These are phyloP conservation scores for Rhagophthalmus giganteus DNA, from an alignment of 2,888 invertebrate genomes.

Conservation along the genomic window DNA sequence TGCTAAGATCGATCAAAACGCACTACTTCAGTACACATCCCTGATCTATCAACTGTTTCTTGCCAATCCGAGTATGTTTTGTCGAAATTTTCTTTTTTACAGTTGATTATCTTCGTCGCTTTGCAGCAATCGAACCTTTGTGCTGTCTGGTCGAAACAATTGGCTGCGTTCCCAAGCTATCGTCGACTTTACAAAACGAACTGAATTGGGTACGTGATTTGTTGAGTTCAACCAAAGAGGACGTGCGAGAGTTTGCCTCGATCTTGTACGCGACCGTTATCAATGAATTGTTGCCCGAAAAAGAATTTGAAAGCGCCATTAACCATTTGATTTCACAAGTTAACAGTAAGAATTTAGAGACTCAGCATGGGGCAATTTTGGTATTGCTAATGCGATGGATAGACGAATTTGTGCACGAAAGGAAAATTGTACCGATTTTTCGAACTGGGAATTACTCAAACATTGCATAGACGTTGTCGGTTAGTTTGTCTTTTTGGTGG, in stretches of 20 bases:
- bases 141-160: conserved; percentile 81
- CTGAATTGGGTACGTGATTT: conserved; percentile 67
- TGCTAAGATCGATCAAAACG: conserved; percentile 58
- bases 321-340: conserved; percentile 61
- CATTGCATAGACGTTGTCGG: conserved; percentile 64
- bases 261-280: conserved; percentile 75
- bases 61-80: conserved; percentile 65
- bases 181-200: conserved; percentile 65
- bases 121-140: conserved; percentile 65
- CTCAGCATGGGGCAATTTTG: conserved; percentile 79
- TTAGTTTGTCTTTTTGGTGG: no score
- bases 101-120: not conserved
- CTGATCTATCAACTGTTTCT: conserved; percentile 68
- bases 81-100: not conserved
- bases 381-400: conserved; percentile 72
- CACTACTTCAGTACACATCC: conserved; percentile 67
- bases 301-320: conserved; percentile 61
- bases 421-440: conserved; percentile 49
- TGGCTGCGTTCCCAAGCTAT: conserved; percentile 77
- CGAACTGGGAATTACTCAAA: conserved; percentile 63
- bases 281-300: conserved; percentile 57
- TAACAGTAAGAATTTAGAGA: conserved; percentile 66
- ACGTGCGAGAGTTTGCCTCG: conserved; percentile 72
- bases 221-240: conserved; percentile 73
- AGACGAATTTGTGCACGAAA: conserved; percentile 60